Evolutionary conservation across 2,797 vertebrate species (phyloP).

Genomic region (Enoplosus armatus): DNA sequence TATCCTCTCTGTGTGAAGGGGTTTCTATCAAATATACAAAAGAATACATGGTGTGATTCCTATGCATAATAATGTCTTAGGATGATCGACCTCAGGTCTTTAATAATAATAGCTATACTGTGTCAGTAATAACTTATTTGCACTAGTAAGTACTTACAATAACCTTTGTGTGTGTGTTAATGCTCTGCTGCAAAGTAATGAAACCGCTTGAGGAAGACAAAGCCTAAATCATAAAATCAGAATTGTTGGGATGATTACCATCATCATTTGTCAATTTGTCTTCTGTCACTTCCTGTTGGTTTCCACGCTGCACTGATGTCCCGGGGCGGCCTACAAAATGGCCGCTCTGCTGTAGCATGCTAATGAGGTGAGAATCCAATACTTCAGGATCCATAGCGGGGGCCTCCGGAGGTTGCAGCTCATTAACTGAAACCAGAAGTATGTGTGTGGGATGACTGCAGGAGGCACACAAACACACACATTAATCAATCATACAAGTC

Average conservation of each 20-base stretch:
- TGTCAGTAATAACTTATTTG: not conserved
- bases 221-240: constrained; percentile 18
- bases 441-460: not conserved
- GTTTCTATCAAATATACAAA: not conserved
- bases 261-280: constrained; percentile 59
- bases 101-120: not conserved
- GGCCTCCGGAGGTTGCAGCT: constrained; percentile 27
- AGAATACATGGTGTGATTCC: not conserved
- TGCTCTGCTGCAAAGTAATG: not conserved
- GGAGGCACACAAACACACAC: not conserved
- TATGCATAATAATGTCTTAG: constrained; percentile 2
- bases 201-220: constrained; percentile 13
- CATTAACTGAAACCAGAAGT: constrained; percentile 39
- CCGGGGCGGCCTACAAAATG: constrained; percentile 20
- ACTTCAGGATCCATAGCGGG: constrained; percentile 38
- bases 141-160: not conserved
- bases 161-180: constrained; percentile 7
- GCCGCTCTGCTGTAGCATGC: constrained; percentile 21
- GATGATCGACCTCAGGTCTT: constrained; percentile 1
- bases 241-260: constrained; percentile 47
- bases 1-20: constrained; percentile 7
- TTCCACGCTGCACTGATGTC: constrained; percentile 35
- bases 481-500: not conserved
- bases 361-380: constrained; percentile 64
- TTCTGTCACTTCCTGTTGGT: constrained; percentile 42